These are phyloP conservation scores for Orius laevigatus DNA, from an alignment of 1,140 invertebrate genomes.

Conservation along the genomic window DNA sequence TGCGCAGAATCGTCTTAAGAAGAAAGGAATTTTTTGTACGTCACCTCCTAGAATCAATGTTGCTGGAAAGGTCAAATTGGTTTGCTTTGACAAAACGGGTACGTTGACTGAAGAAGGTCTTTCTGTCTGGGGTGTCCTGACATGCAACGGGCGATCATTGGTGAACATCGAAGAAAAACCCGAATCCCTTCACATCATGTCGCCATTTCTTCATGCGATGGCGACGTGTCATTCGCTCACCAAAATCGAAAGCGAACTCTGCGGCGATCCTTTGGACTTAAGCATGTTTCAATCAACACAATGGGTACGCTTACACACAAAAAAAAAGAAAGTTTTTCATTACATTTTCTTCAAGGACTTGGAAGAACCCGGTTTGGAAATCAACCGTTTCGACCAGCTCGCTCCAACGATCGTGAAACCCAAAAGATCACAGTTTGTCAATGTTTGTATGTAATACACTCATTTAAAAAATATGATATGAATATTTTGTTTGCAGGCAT, in stretches of 20 bases:
- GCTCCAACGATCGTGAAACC: constrained; percentile 72
- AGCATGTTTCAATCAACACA: constrained; percentile 75
- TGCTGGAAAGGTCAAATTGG: constrained; percentile 70
- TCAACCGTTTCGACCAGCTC: constrained; percentile 67
- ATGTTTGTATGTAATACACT: constrained; percentile 1
- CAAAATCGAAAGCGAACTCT: constrained; percentile 52
- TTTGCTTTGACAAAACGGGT: constrained; percentile 94
- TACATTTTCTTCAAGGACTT: constrained; percentile 34
- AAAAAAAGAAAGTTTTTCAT: not conserved
- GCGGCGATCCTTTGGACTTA: constrained; percentile 66
- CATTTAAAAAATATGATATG: not conserved
- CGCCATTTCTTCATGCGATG: constrained; percentile 39
- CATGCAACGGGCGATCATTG: constrained; percentile 29
- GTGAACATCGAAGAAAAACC: constrained; percentile 8
- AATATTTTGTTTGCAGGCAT: not conserved
- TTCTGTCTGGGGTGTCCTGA: constrained; percentile 73
- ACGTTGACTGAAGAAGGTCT: constrained; percentile 89
- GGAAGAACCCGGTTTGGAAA: constrained; percentile 70
- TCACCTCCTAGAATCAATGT: constrained; percentile 77
- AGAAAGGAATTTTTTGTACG: constrained; percentile 71
- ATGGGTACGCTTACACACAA: constrained; percentile 33
- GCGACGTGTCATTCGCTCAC: constrained; percentile 66
- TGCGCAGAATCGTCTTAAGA: constrained; percentile 62
- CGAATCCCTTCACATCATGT: constrained; percentile 33
- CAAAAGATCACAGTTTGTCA: constrained; percentile 15